These are phyloP conservation scores for Monoplex corrugatus DNA, from an alignment of 2,888 invertebrate genomes.

Conservation along the genomic window DNA sequence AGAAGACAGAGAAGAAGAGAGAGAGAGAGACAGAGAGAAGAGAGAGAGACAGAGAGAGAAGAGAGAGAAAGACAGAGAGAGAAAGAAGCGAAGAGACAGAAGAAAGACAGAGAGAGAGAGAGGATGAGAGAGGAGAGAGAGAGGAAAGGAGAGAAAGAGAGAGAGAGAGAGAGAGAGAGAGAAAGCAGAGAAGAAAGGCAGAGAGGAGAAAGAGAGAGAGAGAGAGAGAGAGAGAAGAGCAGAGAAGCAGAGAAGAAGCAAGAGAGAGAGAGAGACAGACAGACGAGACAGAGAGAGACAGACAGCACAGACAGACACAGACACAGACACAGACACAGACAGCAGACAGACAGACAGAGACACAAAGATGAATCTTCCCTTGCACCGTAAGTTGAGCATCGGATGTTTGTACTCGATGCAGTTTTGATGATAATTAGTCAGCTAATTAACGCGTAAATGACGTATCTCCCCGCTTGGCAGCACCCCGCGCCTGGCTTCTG, in stretches of 20 bases:
- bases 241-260: neutral
- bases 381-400: neutral
- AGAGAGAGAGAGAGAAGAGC: no score
- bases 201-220: neutral
- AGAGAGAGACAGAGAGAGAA: no score
- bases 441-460: conserved; percentile 12
- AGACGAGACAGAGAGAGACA: no score
- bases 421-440: conserved; percentile 1
- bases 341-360: no score
- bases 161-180: neutral
- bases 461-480: neutral
- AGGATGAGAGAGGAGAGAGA: neutral
- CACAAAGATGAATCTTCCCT: neutral
- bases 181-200: neutral
- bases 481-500: neutral
- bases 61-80: neutral
- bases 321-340: no score
- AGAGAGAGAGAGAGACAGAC: no score
- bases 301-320: no score
- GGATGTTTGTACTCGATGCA: neutral
- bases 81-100: neutral
- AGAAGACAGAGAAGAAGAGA: no score
- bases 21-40: no score
- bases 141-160: neutral
- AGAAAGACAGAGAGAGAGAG: neutral